Percentiles rank a stretch among this genome's conserved stretches.
Conservation (phyloP, 2,888 invertebrate genomes). For the Diaprepes abbreviatus region DNA sequence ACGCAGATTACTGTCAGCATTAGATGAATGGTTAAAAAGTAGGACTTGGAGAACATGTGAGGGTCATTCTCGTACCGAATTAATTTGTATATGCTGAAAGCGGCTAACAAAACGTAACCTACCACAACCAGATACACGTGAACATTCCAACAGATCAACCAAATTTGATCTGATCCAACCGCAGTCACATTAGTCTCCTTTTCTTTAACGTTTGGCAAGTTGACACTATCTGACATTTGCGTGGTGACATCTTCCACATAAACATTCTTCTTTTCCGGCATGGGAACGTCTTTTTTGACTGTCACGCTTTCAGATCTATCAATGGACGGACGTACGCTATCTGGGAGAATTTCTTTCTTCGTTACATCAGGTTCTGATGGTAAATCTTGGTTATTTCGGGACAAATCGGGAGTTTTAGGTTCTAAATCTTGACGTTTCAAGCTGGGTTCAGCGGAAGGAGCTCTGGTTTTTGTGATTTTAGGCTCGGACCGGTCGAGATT, state of each 20-base stretch:
- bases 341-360: slow-evolving; percentile 49
- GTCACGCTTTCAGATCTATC: slow-evolving; percentile 64
- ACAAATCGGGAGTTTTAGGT: slow-evolving; percentile 16
- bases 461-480: slow-evolving; percentile 60
- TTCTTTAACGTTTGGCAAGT: slow-evolving; percentile 73
- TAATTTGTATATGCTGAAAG: slow-evolving; percentile 88
- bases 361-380: slow-evolving; percentile 17
- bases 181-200: slow-evolving; percentile 63
- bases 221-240: slow-evolving; percentile 69
- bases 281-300: slow-evolving; percentile 60
- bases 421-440: slow-evolving; percentile 57
- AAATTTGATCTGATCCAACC: slow-evolving; percentile 70
- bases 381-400: slow-evolving; percentile 7
- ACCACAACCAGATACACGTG: slow-evolving; percentile 91
- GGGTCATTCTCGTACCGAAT: slow-evolving; percentile 89
- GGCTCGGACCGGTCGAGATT: slow-evolving; percentile 58
- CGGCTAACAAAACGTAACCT: slow-evolving; percentile 85
- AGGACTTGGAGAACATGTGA: slow-evolving; percentile 88
- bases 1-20: slow-evolving; percentile 87
- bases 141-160: slow-evolving; percentile 91
- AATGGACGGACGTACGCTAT: slow-evolving; percentile 46
- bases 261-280: slow-evolving; percentile 53
- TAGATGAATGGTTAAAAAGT: slow-evolving; percentile 88
- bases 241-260: slow-evolving; percentile 62
- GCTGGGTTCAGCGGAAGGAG: slow-evolving; percentile 58